phyloP scores from a whole-genome alignment of 2,888 invertebrate genomes.

The Philopedon plagiatum region DNA sequence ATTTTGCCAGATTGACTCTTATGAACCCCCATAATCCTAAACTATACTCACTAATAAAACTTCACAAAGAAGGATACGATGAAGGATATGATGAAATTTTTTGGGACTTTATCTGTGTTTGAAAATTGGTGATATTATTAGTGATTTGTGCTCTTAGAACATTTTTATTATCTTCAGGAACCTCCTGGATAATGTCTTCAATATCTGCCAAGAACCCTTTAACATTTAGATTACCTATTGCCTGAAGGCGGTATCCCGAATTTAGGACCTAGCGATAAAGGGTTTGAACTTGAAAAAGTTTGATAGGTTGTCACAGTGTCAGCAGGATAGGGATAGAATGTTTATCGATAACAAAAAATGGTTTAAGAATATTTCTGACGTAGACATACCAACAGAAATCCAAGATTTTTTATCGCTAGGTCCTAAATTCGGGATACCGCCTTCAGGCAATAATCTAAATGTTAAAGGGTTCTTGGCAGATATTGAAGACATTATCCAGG shows the following conservation, averaged over 20 bases:
- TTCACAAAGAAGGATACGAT: too few relatives aligned
- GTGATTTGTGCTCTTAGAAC: constrained; percentile 5
- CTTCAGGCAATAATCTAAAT: not conserved
- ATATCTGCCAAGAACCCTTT: not conserved
- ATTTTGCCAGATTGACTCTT: too few relatives aligned
- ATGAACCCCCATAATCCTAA: too few relatives aligned
- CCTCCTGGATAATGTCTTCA: not conserved
- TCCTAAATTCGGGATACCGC: constrained; percentile 36
- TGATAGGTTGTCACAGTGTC: too few relatives aligned
- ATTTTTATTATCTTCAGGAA: constrained; percentile 2
- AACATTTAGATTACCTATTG: too few relatives aligned
- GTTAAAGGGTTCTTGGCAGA: not conserved
- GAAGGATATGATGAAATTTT: not conserved
- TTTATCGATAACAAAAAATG: not conserved
- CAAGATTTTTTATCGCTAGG: constrained; percentile 36
- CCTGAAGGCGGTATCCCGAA: constrained; percentile 22
- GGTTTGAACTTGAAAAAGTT: too few relatives aligned
- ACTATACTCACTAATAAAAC: too few relatives aligned
- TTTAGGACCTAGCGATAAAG: constrained; percentile 42
- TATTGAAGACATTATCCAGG: not conserved
- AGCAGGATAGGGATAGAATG: too few relatives aligned
- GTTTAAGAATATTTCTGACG: constrained; percentile 43
- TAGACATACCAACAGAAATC: constrained; percentile 39
- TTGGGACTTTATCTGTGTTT: not conserved
- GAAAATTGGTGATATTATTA: not conserved